A percentile compares a stretch with the other conserved stretches of the same genome.
phyloP scores from a whole-genome alignment of 2,797 vertebrate genomes.

The Scarus forsteni region DNA sequence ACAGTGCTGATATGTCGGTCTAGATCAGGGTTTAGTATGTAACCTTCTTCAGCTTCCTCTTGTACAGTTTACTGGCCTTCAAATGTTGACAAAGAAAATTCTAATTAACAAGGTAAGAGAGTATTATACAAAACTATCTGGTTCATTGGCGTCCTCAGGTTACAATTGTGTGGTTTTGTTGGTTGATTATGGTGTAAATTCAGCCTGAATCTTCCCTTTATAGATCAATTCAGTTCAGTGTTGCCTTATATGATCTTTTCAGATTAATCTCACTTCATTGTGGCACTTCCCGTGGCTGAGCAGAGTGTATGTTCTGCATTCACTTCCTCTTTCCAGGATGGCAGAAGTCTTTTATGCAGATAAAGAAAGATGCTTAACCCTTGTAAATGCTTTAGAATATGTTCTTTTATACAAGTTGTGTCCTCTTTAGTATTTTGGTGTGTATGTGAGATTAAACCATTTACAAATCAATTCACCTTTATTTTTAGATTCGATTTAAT shows the following conservation, averaged over 20 bases:
- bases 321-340: conserved; percentile 30
- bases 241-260: not conserved
- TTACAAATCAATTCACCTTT: not conserved
- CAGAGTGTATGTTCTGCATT: not conserved
- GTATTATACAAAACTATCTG: too few species aligned
- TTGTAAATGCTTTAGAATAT: not conserved
- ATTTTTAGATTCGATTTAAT: not conserved
- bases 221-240: not conserved
- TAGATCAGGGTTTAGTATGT: too few species aligned
- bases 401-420: not conserved
- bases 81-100: too few species aligned
- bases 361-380: not conserved
- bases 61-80: too few species aligned
- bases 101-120: too few species aligned
- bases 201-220: not conserved
- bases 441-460: not conserved
- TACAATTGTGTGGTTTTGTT: too few species aligned
- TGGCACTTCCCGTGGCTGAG: conserved; percentile 5
- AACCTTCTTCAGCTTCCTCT: too few species aligned
- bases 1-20: too few species aligned
- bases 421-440: too few species aligned
- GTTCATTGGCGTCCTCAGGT: too few species aligned
- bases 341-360: not conserved
- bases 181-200: too few species aligned
- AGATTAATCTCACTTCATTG: not conserved